Percentiles rank a stretch among this genome's conserved stretches.
Evolutionary conservation across 2,888 invertebrate genomes (phyloP).

Genomic region (Oligia fasciuncula): DNA sequence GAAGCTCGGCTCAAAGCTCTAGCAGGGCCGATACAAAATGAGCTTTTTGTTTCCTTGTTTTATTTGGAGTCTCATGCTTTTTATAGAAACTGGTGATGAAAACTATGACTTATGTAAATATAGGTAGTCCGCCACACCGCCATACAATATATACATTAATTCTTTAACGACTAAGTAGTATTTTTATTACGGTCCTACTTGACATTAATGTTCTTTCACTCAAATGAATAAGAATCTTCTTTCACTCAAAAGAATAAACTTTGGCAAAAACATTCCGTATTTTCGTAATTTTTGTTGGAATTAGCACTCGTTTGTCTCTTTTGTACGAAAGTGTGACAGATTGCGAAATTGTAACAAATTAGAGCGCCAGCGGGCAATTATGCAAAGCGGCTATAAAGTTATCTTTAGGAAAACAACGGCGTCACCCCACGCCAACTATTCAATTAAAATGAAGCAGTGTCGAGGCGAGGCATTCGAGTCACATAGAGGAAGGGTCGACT

Average conservation of each 20-base stretch:
- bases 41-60: not conserved
- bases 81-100: not conserved
- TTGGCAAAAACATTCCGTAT: not conserved
- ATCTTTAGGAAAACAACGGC: slow-evolving; percentile 87
- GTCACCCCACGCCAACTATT: slow-evolving; percentile 86
- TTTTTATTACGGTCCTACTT: not conserved
- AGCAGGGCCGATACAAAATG: not conserved
- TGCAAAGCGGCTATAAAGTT: slow-evolving; percentile 88
- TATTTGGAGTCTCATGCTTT: not conserved
- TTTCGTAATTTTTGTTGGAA: slow-evolving; percentile 41
- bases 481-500: slow-evolving; percentile 85
- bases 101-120: not conserved
- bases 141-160: not conserved
- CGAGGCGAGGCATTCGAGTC: slow-evolving; percentile 85
- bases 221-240: not conserved
- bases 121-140: not conserved
- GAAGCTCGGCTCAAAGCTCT: slow-evolving; percentile 8
- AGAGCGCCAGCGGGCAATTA: slow-evolving; percentile 85
- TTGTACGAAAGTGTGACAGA: slow-evolving; percentile 81
- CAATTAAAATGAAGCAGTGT: slow-evolving; percentile 89
- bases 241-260: not conserved
- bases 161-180: too few relatives aligned
- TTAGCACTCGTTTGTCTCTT: slow-evolving; percentile 66
- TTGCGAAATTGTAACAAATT: slow-evolving; percentile 87
- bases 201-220: not conserved